Percentiles rank a stretch among this genome's conserved stretches.
Conservation (phyloP, 2,797 vertebrate species). For the Ceryle rudis region DNA sequence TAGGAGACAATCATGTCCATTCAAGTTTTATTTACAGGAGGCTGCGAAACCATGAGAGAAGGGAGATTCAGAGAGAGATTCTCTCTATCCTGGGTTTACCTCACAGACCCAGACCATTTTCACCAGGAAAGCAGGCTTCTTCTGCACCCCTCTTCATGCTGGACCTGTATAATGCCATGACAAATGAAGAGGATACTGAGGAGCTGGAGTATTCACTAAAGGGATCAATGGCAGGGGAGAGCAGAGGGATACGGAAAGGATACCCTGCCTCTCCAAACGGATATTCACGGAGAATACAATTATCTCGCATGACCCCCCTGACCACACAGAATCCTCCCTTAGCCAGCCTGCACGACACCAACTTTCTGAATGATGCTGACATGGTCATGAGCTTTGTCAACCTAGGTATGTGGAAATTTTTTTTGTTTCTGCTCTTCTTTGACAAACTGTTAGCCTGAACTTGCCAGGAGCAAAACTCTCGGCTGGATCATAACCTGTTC, state of each 20-base stretch:
- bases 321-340: constrained; percentile 91
- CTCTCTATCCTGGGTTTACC: constrained; percentile 98
- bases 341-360: constrained; percentile 91
- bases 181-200: constrained; percentile 90
- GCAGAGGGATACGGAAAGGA: constrained; percentile 84
- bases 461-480: background rate
- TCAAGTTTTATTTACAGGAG: constrained; percentile 99
- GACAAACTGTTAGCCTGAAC: background rate
- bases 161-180: constrained; percentile 99
- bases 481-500: background rate
- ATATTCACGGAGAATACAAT: constrained; percentile 88
- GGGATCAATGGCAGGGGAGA: constrained; percentile 81
- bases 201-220: constrained; percentile 81
- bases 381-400: constrained; percentile 99
- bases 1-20: constrained; percentile 97
- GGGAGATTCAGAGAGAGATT: constrained; percentile 99
- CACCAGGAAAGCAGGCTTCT: constrained; percentile 95
- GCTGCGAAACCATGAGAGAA: constrained; percentile 95
- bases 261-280: constrained; percentile 87
- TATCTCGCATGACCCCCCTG: constrained; percentile 87
- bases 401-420: constrained; percentile 88
- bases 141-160: constrained; percentile 99
- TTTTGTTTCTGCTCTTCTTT: constrained; percentile 68
- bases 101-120: constrained; percentile 97
- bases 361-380: constrained; percentile 98